Conservation (phyloP, 2,888 invertebrate species). For the Brenthis hecate region DNA sequence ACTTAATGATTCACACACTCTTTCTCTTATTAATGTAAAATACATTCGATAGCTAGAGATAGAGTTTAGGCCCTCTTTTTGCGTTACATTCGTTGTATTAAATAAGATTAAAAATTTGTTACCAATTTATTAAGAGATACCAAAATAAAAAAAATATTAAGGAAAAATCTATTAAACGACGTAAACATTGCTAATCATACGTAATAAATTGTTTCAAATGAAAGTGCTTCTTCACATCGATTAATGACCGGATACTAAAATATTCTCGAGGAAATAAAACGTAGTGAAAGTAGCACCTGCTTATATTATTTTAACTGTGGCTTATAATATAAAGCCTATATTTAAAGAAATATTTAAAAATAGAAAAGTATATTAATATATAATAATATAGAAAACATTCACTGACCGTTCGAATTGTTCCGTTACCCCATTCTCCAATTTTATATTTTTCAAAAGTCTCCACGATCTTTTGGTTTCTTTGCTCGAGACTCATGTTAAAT, state of each 20-base stretch:
- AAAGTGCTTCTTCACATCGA: slow-evolving; percentile 3
- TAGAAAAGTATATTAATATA: neutral
- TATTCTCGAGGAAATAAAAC: slow-evolving; percentile 12
- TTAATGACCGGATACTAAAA: neutral
- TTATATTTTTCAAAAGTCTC: slow-evolving; percentile 75
- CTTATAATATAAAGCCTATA: neutral
- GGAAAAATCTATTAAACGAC: neutral
- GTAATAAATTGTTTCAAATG: slow-evolving; percentile 4
- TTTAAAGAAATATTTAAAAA: neutral
- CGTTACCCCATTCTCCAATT: slow-evolving; percentile 71
- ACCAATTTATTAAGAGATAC: too few species aligned
- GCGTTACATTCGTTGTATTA: too few species aligned
- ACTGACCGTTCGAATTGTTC: slow-evolving; percentile 60
- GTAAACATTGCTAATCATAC: neutral
- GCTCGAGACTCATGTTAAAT: slow-evolving; percentile 70
- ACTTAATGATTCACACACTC: too few species aligned
- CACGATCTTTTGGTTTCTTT: slow-evolving; percentile 70
- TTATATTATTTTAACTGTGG: neutral
- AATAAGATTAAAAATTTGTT: too few species aligned
- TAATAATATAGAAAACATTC: slow-evolving; percentile 42
- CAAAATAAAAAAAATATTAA: neutral
- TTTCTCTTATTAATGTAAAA: too few species aligned
- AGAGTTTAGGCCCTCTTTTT: too few species aligned
- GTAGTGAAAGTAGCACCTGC: slow-evolving; percentile 4
- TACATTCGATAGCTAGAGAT: too few species aligned